Percentiles rank a stretch among this genome's conserved stretches.
Evolutionary conservation across 2,888 invertebrate species (phyloP).

Genomic region (Panopea generosa): DNA sequence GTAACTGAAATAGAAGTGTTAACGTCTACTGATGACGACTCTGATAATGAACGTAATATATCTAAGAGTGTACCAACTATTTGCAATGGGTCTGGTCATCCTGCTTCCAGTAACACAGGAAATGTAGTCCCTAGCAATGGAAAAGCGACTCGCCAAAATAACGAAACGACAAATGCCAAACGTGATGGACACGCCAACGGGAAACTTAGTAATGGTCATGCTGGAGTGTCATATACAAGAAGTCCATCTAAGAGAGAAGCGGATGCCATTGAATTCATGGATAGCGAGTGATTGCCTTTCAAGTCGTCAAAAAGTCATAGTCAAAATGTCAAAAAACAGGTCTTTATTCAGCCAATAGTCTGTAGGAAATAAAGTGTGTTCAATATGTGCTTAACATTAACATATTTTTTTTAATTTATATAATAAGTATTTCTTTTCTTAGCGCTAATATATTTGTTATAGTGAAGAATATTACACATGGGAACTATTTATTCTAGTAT

Average conservation of each 20-base stretch:
- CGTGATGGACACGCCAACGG: not conserved
- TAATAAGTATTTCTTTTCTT: no score
- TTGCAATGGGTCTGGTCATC: slow-evolving; percentile 4
- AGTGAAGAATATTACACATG: no score
- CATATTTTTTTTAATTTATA: no score
- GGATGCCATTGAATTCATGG: slow-evolving; percentile 44
- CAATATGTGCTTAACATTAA: no score
- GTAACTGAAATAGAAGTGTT: slow-evolving; percentile 39
- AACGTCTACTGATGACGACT: slow-evolving; percentile 24
- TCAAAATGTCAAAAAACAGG: no score
- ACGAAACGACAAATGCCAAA: not conserved
- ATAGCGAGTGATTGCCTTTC: slow-evolving; percentile 35
- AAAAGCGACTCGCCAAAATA: not conserved
- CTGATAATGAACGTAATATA: slow-evolving; percentile 21
- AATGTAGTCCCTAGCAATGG: not conserved
- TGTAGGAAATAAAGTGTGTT: no score
- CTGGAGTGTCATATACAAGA: slow-evolving; percentile 34
- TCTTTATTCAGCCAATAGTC: no score
- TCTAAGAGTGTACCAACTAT: slow-evolving; percentile 7
- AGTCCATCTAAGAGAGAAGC: slow-evolving; percentile 34
- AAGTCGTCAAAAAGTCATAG: no score
- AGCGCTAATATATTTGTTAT: no score
- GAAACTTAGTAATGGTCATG: slow-evolving; percentile 30
- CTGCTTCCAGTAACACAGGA: no score
- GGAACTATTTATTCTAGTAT: no score